A percentile compares a stretch with the other conserved stretches of the same genome.
These are phyloP conservation scores for Sebastes hubbsi DNA, from an alignment of 2,797 vertebrate species.

Conservation along the genomic window DNA sequence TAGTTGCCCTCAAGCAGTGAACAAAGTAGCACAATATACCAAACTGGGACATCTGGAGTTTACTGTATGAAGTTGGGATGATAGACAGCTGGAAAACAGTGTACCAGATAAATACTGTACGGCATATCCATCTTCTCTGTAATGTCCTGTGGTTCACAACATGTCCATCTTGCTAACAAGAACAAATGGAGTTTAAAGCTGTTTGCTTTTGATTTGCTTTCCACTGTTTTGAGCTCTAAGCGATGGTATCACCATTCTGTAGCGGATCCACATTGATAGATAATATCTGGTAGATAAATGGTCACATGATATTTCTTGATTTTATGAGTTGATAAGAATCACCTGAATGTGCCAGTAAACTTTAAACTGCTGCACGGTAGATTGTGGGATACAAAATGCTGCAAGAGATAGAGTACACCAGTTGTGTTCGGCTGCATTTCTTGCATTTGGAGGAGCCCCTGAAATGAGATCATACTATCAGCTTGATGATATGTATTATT, in stretches of 20 bases:
- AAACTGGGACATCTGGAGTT: background rate
- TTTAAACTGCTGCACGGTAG: background rate
- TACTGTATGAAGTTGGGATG: background rate
- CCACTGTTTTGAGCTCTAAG: background rate
- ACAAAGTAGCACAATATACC: background rate
- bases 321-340: background rate
- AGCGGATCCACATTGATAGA: background rate
- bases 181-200: background rate
- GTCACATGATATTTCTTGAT: background rate
- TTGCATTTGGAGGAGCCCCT: background rate
- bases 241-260: background rate
- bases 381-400: background rate
- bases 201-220: background rate
- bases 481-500: background rate
- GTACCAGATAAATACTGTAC: background rate
- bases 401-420: background rate
- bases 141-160: background rate
- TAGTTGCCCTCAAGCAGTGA: background rate
- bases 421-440: background rate
- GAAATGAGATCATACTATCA: background rate
- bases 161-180: background rate
- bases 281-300: background rate
- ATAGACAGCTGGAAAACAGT: background rate
- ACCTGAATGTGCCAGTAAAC: background rate
- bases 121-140: background rate